Evolutionary conservation across 2,888 invertebrate genomes (phyloP), one percentile per base, ranked within the genome.

Genomic region (Drosophila subsilvestris): DNA sequence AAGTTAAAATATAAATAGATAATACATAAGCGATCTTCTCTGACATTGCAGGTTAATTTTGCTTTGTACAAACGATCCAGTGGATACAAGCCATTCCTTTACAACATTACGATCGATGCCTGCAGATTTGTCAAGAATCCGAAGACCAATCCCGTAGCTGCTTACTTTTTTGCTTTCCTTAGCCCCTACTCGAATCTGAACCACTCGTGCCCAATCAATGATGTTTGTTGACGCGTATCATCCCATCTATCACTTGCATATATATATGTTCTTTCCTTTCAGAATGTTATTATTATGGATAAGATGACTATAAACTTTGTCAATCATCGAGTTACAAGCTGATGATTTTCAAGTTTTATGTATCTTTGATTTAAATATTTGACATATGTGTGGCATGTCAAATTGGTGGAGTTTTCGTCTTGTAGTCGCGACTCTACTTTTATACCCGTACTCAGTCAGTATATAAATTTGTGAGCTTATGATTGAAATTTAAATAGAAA

Each of bases 1-100:
- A 27, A 0, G 1, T 25, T 25, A n/a, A n/a, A n/a, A n/a, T n/a
- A n/a, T n/a, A n/a, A n/a, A n/a, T 4, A 6, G 9, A 22, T 3
- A 22, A 4, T 27, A 9, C 27, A 8, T 9, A 8, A 27, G 27
- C 27, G 6, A 9, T 27, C 2, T 18, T 25, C 6, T n/a, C 1
- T 10, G 3, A 6, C 2, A 2, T 43, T 10, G n/a, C n/a, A 60
- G 58, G 14, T 61, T 2, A 45, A 32, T 5, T n/a, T 61, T 0
- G 8, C 17, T 1, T n/a, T 60, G 17, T 29, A 47, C 1, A 37
- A 61, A 5, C 10, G 60, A 4, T 37, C 12, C 2, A 58, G 17
- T 45, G 60, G 60, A 5, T 37, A 37, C 37, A 60, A 10, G 6
- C 59, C 60, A 0, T 60, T 45, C 14, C 20, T 60, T 12, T 60